Evolutionary conservation across 2,888 invertebrate species (phyloP).

Genomic region (Pollenia griseotomentosa): DNA sequence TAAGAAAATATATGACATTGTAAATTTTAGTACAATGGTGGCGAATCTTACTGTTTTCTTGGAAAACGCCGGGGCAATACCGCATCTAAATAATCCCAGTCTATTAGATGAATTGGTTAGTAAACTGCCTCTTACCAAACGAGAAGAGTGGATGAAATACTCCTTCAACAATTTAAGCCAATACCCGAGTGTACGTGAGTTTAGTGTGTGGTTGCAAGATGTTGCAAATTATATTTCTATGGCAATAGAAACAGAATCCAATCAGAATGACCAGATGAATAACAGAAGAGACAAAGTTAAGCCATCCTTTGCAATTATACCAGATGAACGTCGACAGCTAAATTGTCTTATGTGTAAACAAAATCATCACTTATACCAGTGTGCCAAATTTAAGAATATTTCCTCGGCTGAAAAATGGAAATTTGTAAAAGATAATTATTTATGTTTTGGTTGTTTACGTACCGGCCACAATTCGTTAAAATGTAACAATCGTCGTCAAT

Average conservation of each 20-base stretch:
- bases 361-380: conserved; percentile 27
- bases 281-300: conserved; percentile 23
- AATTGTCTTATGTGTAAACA: conserved; percentile 23
- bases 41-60: conserved; percentile 58
- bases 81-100: conserved; percentile 59
- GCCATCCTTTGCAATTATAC: conserved; percentile 29
- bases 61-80: conserved; percentile 51
- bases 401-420: conserved; percentile 20
- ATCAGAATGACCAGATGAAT: background rate
- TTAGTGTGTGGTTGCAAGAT: conserved; percentile 53
- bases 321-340: background rate
- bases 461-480: conserved; percentile 16
- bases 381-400: conserved; percentile 29
- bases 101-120: conserved; percentile 50
- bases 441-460: conserved; percentile 45
- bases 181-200: conserved; percentile 48
- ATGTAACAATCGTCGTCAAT: conserved; percentile 36
- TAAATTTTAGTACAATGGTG: conserved; percentile 57
- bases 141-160: conserved; percentile 45
- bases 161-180: conserved; percentile 9
- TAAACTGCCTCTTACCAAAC: conserved; percentile 46
- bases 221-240: conserved; percentile 31
- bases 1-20: conserved; percentile 35
- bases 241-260: conserved; percentile 4
- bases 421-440: conserved; percentile 25